These are phyloP conservation scores for Bombylius major DNA, from an alignment of 2,888 invertebrate species.

Conservation along the genomic window DNA sequence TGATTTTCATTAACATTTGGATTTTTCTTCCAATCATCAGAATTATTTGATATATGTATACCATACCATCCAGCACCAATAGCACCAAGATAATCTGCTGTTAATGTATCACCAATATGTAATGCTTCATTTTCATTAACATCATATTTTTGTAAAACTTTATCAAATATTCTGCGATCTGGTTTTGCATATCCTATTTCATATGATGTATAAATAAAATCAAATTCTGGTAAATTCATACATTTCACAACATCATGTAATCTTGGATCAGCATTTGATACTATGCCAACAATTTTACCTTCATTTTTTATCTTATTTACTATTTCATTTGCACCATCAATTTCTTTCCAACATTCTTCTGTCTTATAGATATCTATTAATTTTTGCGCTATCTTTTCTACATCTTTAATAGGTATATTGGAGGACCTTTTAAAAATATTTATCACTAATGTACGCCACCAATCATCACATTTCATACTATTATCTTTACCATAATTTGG, in stretches of 20 bases:
- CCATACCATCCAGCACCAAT: conserved; percentile 59
- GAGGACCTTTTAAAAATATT: conserved; percentile 24
- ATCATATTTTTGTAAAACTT: conserved; percentile 41
- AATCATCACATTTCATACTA: conserved; percentile 54
- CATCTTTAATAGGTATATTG: conserved; percentile 17
- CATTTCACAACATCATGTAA: conserved; percentile 52
- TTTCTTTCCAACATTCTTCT: conserved; percentile 55
- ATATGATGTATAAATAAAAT: conserved; percentile 72
- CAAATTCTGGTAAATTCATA: conserved; percentile 52
- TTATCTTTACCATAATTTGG: conserved; percentile 67
- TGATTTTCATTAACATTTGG: conserved; percentile 8
- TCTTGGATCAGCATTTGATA: conserved; percentile 84
- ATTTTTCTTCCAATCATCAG: conserved; percentile 7
- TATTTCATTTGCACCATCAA: conserved; percentile 48
- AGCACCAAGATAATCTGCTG: conserved; percentile 69
- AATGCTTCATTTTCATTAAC: conserved; percentile 49
- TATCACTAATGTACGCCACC: conserved; percentile 55
- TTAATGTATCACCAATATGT: conserved; percentile 70
- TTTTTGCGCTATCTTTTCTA: conserved; percentile 39
- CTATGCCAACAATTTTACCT: conserved; percentile 49
- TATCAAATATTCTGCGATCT: conserved; percentile 24
- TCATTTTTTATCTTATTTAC: conserved; percentile 37
- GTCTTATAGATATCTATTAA: conserved; percentile 58
- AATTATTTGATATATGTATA: conserved; percentile 10
- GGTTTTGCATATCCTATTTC: conserved; percentile 44